Conservation (phyloP, 2,888 invertebrate species). For the Panopea generosa region DNA sequence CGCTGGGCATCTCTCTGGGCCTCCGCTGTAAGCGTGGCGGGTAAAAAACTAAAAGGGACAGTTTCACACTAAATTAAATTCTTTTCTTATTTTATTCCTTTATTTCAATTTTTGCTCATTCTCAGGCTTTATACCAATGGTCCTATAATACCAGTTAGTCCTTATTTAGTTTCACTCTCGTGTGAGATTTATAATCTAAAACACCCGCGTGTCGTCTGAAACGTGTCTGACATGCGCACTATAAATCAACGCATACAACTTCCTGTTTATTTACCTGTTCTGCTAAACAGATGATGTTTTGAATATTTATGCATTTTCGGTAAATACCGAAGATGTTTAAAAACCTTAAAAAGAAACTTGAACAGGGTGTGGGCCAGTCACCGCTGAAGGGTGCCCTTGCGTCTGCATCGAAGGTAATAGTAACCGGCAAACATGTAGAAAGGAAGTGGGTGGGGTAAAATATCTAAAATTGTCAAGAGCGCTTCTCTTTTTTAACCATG, state of each 20-base stretch:
- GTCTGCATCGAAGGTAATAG: slow-evolving; percentile 65
- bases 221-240: slow-evolving; percentile 71
- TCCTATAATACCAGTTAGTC: too few species aligned
- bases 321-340: slow-evolving; percentile 71
- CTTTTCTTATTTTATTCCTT: too few species aligned
- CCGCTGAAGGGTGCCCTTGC: slow-evolving; percentile 74
- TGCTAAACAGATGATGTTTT: background rate
- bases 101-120: too few species aligned
- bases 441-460: slow-evolving; percentile 23
- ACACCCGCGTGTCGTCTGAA: background rate
- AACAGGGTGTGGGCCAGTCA: slow-evolving; percentile 78
- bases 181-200: too few species aligned
- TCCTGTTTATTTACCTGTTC: background rate
- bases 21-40: too few species aligned
- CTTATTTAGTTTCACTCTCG: too few species aligned
- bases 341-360: slow-evolving; percentile 78
- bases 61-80: too few species aligned
- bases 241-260: background rate
- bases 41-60: too few species aligned
- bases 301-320: background rate
- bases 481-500: too few species aligned
- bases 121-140: too few species aligned
- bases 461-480: background rate
- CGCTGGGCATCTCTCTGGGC: too few species aligned
- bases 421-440: background rate